phyloP scores from a whole-genome alignment of 1,140 invertebrate species.

The Dendrolimus kikuchii region DNA sequence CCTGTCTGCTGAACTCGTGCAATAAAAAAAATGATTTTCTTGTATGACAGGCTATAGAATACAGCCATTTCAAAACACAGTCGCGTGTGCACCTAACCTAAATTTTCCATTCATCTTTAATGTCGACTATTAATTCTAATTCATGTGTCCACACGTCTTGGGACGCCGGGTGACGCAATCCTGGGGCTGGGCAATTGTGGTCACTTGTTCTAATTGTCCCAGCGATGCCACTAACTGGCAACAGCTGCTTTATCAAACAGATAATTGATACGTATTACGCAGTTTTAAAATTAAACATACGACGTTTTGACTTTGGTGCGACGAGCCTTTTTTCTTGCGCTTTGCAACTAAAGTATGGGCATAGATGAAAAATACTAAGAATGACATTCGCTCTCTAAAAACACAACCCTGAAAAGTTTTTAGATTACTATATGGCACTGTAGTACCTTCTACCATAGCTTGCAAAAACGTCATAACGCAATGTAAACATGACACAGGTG shows the following conservation, averaged over 20 bases:
- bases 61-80: background rate
- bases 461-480: too few species aligned
- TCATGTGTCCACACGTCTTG: slow-evolving; percentile 29
- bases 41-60: background rate
- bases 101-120: slow-evolving; percentile 32
- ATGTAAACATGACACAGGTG: too few species aligned
- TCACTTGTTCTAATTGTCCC: slow-evolving; percentile 51
- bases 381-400: too few species aligned
- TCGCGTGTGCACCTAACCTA: slow-evolving; percentile 16
- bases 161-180: slow-evolving; percentile 38
- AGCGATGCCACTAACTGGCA: slow-evolving; percentile 18
- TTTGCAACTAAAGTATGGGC: background rate
- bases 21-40: background rate
- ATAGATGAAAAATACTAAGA: slow-evolving; percentile 2
- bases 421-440: too few species aligned
- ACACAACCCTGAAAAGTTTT: too few species aligned
- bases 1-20: background rate
- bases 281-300: slow-evolving; percentile 8
- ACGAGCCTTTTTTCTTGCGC: background rate
- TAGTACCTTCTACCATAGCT: too few species aligned
- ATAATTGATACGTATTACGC: slow-evolving; percentile 35
- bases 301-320: background rate
- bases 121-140: slow-evolving; percentile 44
- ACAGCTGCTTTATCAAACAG: slow-evolving; percentile 25
- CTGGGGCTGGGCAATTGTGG: slow-evolving; percentile 29